Evolutionary conservation across 2,797 vertebrate species (phyloP).

Genomic region (Argentina silus): DNA sequence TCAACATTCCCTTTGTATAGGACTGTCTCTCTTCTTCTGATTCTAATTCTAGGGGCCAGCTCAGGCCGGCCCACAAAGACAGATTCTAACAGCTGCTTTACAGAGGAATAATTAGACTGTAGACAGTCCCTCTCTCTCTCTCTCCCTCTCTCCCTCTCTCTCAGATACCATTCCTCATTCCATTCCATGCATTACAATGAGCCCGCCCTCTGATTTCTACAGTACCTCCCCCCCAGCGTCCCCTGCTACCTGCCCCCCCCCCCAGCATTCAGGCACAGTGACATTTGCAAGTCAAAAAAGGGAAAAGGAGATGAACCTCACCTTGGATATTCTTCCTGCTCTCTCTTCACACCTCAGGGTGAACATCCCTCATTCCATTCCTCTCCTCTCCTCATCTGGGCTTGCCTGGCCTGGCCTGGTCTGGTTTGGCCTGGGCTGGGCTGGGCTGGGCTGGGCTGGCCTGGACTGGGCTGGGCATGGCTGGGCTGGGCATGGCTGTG

Average conservation of each 20-base stretch:
- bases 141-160: constrained; percentile 10
- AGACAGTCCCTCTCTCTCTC: constrained; percentile 6
- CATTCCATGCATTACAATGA: neutral
- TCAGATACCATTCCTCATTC: neutral
- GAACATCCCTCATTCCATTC: neutral
- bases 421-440: neutral
- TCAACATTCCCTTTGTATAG: neutral
- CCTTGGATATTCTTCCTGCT: neutral
- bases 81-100: constrained; percentile 5
- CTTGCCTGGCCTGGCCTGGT: neutral
- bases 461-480: neutral
- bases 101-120: constrained; percentile 5
- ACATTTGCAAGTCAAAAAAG: constrained; percentile 10
- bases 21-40: neutral
- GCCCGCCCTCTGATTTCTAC: neutral
- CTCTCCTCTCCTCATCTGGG: neutral
- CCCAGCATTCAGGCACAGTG: neutral
- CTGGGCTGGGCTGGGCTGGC: neutral
- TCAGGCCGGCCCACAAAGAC: neutral
- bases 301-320: neutral
- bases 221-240: neutral
- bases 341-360: neutral
- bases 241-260: neutral
- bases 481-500: neutral
- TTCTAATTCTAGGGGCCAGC: neutral